Evolutionary conservation across 2,113 vertebrate species (phyloP).

Genomic region (Syngnathus typhle): DNA sequence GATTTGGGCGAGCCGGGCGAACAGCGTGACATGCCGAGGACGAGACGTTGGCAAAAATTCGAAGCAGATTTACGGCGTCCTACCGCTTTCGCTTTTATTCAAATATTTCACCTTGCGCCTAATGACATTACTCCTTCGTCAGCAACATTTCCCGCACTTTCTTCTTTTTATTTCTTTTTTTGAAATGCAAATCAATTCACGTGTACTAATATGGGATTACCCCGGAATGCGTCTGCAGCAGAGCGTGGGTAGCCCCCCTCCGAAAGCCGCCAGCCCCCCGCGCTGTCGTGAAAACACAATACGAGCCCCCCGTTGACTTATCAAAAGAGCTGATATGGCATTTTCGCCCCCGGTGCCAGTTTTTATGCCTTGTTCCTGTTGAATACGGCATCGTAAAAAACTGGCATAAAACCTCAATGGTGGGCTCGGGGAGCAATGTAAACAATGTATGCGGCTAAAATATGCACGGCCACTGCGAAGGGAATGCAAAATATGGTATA

Average conservation of each 20-base stretch:
- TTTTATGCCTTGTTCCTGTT: conserved; percentile 23
- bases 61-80: conserved; percentile 8
- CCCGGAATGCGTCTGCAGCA: conserved; percentile 7
- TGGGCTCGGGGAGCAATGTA: conserved; percentile 12
- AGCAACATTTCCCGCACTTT: conserved; percentile 42
- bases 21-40: neutral
- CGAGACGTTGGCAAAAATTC: neutral
- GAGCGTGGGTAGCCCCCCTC: neutral
- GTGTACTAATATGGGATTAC: conserved; percentile 32
- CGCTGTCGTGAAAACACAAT: conserved; percentile 8
- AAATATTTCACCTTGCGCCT: conserved; percentile 58
- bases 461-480: neutral
- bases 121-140: conserved; percentile 44
- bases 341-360: conserved; percentile 7
- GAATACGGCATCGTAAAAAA: conserved; percentile 13
- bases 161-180: neutral
- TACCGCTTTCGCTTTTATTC: conserved; percentile 48
- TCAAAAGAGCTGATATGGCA: conserved; percentile 29
- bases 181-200: conserved; percentile 32
- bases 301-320: conserved; percentile 15
- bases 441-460: conserved; percentile 19
- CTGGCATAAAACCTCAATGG: conserved; percentile 13
- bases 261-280: neutral
- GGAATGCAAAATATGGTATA: conserved; percentile 3
- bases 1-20: neutral